Evolutionary conservation across 1,140 invertebrate species (phyloP).

Genomic region (Bacillus rossius): DNA sequence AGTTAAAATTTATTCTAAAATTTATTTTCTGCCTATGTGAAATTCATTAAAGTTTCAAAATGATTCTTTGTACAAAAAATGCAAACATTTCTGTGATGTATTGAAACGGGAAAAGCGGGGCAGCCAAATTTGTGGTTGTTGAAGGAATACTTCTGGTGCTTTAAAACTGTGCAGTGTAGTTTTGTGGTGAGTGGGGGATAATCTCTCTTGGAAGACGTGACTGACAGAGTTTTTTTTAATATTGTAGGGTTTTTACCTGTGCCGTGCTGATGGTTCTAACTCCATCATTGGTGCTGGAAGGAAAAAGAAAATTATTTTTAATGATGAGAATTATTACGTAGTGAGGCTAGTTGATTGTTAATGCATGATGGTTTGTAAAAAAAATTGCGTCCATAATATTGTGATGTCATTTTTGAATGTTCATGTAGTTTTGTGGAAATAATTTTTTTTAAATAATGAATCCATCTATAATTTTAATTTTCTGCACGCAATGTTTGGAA

Average conservation of each 20-base stretch:
- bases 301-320: neutral
- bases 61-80: no score
- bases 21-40: no score
- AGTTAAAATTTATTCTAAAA: no score
- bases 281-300: neutral
- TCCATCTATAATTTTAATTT: no score
- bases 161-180: neutral
- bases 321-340: neutral
- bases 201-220: neutral
- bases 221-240: neutral
- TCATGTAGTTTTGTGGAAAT: no score
- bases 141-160: conserved; percentile 1
- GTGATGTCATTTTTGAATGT: conserved; percentile 5
- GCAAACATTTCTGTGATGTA: conserved; percentile 13
- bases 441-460: no score
- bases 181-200: neutral
- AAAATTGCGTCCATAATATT: conserved; percentile 14
- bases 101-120: conserved; percentile 13
- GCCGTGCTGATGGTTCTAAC: neutral
- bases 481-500: no score
- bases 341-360: no score
- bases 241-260: no score
- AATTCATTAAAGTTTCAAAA: no score
- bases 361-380: neutral
- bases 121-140: conserved; percentile 9